A percentile compares a stretch with the other conserved stretches of the same genome.
These are phyloP conservation scores for Lophura nycthemera DNA, from an alignment of 2,113 vertebrate species.

Conservation along the genomic window DNA sequence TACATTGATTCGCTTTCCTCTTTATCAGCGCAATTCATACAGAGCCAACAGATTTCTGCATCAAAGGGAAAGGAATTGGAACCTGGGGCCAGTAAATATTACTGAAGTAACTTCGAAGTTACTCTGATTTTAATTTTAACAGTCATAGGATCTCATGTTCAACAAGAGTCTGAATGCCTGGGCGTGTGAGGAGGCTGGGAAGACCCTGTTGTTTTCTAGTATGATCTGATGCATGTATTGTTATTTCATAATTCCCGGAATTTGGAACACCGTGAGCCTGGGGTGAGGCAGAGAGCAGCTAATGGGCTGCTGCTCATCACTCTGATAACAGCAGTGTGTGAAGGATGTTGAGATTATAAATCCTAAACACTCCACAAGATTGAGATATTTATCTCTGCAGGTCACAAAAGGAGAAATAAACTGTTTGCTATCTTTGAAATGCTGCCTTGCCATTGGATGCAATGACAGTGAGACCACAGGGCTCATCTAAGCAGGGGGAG, in stretches of 20 bases:
- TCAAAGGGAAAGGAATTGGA: rapidly evolving
- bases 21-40: neutral
- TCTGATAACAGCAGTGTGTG: neutral
- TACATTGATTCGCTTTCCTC: neutral
- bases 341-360: conserved; percentile 63
- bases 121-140: neutral
- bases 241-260: conserved; percentile 68
- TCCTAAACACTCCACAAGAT: conserved; percentile 50
- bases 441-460: neutral
- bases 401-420: conserved; percentile 28
- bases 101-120: neutral
- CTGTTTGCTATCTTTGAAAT: conserved; percentile 30
- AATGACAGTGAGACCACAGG: neutral
- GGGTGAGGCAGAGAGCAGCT: conserved; percentile 53
- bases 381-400: conserved; percentile 46
- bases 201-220: neutral
- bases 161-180: neutral
- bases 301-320: conserved; percentile 36
- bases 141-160: neutral
- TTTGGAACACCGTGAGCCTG: neutral
- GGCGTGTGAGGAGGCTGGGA: neutral
- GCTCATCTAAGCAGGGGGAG: neutral
- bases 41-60: neutral
- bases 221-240: conserved; percentile 53
- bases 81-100: neutral